These are phyloP conservation scores for Dasyornis broadbenti DNA, from an alignment of 2,113 vertebrate genomes.

Conservation along the genomic window DNA sequence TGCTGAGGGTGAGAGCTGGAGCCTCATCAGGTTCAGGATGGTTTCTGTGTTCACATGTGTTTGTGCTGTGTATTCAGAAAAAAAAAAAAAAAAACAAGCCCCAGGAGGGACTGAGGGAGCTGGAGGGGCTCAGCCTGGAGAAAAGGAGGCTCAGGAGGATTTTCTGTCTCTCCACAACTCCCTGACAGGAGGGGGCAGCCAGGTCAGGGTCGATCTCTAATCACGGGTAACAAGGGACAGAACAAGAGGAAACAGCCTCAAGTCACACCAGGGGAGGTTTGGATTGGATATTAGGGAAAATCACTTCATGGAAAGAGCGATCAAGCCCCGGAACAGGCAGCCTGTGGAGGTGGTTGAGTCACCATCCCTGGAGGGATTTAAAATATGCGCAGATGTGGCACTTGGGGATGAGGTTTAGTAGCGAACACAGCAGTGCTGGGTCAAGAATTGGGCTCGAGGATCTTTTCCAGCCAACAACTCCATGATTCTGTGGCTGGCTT, in stretches of 20 bases:
- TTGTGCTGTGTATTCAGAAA: not conserved
- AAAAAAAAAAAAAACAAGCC: not conserved
- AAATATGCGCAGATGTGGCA: not conserved
- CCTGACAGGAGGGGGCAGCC: not conserved
- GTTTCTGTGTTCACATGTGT: not conserved
- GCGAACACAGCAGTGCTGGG: not conserved
- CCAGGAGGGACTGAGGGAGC: not conserved
- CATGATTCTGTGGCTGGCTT: not conserved
- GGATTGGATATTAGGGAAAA: not conserved
- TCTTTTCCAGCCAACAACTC: not conserved
- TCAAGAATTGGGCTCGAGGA: not conserved
- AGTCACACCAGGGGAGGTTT: not conserved
- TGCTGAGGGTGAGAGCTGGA: not conserved
- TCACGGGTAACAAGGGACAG: not conserved
- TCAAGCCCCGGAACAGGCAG: not conserved
- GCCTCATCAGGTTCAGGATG: rapidly evolving
- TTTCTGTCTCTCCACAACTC: not conserved
- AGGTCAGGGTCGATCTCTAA: not conserved
- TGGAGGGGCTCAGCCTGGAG: not conserved
- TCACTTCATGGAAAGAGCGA: not conserved
- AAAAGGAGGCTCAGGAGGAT: not conserved
- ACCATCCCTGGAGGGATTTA: not conserved
- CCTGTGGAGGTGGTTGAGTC: not conserved
- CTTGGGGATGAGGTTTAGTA: not conserved
- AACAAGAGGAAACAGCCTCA: not conserved